A percentile compares a stretch with the other conserved stretches of the same genome.
Conservation (phyloP, 2,888 invertebrate genomes). For the Aromia moschata region DNA sequence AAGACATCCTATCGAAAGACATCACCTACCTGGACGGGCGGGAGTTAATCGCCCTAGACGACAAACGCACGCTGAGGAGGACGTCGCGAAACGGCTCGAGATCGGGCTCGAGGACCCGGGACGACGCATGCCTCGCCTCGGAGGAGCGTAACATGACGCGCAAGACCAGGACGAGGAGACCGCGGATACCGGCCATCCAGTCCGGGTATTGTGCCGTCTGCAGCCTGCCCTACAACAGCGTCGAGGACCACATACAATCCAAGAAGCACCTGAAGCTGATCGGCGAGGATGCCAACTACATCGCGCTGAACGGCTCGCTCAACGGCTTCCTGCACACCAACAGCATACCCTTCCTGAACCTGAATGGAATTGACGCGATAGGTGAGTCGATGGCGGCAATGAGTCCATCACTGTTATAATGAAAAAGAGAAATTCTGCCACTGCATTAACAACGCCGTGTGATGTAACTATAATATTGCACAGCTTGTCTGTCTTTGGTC, state of each 20-base stretch:
- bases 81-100: slow-evolving; percentile 2
- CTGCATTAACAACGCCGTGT: no score
- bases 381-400: slow-evolving; percentile 39
- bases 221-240: slow-evolving; percentile 76
- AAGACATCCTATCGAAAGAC: slow-evolving; percentile 40
- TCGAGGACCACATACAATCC: slow-evolving; percentile 76
- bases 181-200: slow-evolving; percentile 58
- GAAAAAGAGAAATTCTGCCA: no score
- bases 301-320: slow-evolving; percentile 74
- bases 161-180: slow-evolving; percentile 54
- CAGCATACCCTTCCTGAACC: slow-evolving; percentile 74
- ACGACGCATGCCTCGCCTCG: slow-evolving; percentile 33
- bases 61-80: slow-evolving; percentile 15
- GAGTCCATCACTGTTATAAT: not conserved
- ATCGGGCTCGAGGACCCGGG: slow-evolving; percentile 8
- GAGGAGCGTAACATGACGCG: slow-evolving; percentile 54
- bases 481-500: no score
- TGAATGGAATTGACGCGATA: slow-evolving; percentile 64
- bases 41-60: slow-evolving; percentile 20
- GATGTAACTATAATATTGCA: no score
- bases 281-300: slow-evolving; percentile 77
- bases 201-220: slow-evolving; percentile 84
- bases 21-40: slow-evolving; percentile 25
- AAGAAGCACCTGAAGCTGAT: slow-evolving; percentile 79
- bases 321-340: slow-evolving; percentile 71